Conservation (phyloP, 2,888 invertebrate species). For the Aethes cnicana region DNA sequence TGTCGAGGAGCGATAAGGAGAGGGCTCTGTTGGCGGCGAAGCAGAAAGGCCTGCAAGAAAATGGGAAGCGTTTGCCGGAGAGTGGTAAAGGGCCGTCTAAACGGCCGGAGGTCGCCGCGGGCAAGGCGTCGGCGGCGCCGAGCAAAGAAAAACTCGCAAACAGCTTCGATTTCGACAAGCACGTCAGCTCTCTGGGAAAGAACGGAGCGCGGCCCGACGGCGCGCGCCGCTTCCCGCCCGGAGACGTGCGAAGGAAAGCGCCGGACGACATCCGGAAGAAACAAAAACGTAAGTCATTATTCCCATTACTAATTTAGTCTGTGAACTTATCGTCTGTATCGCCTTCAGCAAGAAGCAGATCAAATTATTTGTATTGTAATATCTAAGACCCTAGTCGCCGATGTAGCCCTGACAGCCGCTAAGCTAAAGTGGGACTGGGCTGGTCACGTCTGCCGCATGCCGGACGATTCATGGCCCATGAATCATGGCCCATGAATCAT, state of each 20-base stretch:
- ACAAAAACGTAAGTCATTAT: slow-evolving; percentile 57
- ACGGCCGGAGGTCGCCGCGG: slow-evolving; percentile 47
- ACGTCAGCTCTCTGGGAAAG: slow-evolving; percentile 62
- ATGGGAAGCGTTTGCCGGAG: slow-evolving; percentile 49
- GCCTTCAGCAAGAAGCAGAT: no score
- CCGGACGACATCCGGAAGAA: slow-evolving; percentile 54
- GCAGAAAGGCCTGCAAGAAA: slow-evolving; percentile 45
- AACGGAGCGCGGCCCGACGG: slow-evolving; percentile 35
- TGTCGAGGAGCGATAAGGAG: slow-evolving; percentile 50
- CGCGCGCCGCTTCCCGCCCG: slow-evolving; percentile 77
- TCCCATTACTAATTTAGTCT: not conserved
- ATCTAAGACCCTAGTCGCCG: no score
- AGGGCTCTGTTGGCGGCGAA: slow-evolving; percentile 44
- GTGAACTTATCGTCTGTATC: not conserved
- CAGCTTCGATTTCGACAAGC: slow-evolving; percentile 74
- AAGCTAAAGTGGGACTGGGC: no score
- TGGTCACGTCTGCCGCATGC: no score
- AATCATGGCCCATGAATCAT: no score
- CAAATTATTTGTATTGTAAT: no score
- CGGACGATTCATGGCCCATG: no score
- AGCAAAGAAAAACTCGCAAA: slow-evolving; percentile 57
- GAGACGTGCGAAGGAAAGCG: slow-evolving; percentile 63
- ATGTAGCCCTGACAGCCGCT: no score
- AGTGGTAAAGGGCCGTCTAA: slow-evolving; percentile 45
- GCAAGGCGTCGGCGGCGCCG: slow-evolving; percentile 48